phyloP scores from a whole-genome alignment of 2,888 invertebrate genomes.

The Aquatica leii region DNA sequence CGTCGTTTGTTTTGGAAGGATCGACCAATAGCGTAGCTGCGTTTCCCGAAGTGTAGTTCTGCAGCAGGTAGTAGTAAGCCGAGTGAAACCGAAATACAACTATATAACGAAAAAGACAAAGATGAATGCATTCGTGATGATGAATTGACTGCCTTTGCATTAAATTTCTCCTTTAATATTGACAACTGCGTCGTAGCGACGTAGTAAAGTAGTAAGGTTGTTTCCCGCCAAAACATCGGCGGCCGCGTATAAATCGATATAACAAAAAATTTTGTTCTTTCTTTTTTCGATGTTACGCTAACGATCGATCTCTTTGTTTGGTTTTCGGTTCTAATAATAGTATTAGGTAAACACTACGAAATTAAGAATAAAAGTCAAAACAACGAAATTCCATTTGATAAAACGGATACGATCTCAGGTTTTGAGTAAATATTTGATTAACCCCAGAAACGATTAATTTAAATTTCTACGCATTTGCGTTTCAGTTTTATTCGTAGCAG shows the following conservation, averaged over 20 bases:
- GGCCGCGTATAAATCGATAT: background rate
- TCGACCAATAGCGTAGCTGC: slow-evolving; percentile 25
- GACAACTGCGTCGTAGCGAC: slow-evolving; percentile 29
- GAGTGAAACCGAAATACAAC: slow-evolving; percentile 22
- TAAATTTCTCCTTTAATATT: slow-evolving; percentile 22
- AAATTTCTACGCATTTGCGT: too few relatives aligned
- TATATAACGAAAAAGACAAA: slow-evolving; percentile 6
- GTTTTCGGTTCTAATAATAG: too few relatives aligned
- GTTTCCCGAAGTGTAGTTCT: slow-evolving; percentile 26
- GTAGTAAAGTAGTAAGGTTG: slow-evolving; percentile 27
- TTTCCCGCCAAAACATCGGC: slow-evolving; percentile 26
- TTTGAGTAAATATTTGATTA: too few relatives aligned
- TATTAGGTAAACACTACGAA: too few relatives aligned
- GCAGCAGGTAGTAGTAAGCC: slow-evolving; percentile 32
- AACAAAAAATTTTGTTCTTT: too few relatives aligned
- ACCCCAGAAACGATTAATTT: too few relatives aligned
- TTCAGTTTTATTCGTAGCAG: too few relatives aligned
- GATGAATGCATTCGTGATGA: slow-evolving; percentile 22
- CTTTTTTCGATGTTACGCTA: too few relatives aligned
- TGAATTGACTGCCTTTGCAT: slow-evolving; percentile 34
- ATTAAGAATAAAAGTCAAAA: too few relatives aligned
- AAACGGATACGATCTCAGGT: too few relatives aligned
- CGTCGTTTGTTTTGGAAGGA: slow-evolving; percentile 37
- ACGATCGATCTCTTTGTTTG: too few relatives aligned
- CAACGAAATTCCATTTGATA: too few relatives aligned